Conservation (phyloP, 2,888 invertebrate species). For the Hyalella azteca region DNA sequence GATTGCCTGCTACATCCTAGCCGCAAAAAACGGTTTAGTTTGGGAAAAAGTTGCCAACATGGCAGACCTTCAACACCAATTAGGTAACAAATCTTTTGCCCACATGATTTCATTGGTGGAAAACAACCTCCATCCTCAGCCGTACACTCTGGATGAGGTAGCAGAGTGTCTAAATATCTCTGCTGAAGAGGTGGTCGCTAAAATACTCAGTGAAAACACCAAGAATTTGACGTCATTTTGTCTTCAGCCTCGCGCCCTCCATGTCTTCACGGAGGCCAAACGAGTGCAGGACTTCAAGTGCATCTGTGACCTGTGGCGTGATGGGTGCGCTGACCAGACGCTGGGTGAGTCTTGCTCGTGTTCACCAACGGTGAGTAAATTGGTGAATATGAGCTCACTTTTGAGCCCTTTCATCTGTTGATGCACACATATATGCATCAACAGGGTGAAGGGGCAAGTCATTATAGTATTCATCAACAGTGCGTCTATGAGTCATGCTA, state of each 20-base stretch:
- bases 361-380: no score
- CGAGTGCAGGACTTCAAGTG: constrained; percentile 80
- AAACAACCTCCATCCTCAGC: constrained; percentile 67
- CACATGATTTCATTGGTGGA: constrained; percentile 76
- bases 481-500: no score
- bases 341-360: neutral
- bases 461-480: no score
- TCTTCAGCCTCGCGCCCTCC: constrained; percentile 82
- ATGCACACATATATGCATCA: no score
- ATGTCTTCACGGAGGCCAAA: constrained; percentile 86
- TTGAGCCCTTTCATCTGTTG: no score
- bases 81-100: constrained; percentile 69
- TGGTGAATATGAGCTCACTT: no score
- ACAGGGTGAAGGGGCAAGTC: no score
- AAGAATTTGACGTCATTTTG: constrained; percentile 73
- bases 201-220: constrained; percentile 73
- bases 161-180: constrained; percentile 68
- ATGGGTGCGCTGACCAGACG: constrained; percentile 29
- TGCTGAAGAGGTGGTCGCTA: constrained; percentile 71
- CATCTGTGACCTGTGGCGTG: constrained; percentile 66
- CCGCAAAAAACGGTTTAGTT: constrained; percentile 67
- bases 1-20: constrained; percentile 76
- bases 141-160: constrained; percentile 63
- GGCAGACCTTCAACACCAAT: constrained; percentile 75
- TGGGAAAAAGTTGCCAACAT: constrained; percentile 74